A percentile compares a stretch with the other conserved stretches of the same genome.
Conservation (phyloP, 2,113 vertebrate species). For the Columbina picui region DNA sequence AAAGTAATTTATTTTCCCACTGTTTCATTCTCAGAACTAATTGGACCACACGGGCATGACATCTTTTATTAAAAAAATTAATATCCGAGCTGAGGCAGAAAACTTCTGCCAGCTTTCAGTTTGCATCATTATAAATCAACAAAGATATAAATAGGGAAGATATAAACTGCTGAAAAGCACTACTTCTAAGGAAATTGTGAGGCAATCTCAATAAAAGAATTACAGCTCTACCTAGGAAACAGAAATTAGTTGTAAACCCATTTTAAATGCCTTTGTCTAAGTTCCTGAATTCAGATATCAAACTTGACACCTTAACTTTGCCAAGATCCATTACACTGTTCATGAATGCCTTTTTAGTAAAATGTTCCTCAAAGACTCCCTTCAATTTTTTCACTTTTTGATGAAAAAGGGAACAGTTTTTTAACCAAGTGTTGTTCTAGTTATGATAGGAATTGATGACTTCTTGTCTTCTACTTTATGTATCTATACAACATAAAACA, state of each 20-base stretch:
- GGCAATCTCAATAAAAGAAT: neutral
- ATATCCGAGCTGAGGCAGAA: neutral
- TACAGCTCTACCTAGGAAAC: neutral
- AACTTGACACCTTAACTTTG: neutral
- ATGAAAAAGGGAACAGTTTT: neutral
- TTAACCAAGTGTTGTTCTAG: neutral
- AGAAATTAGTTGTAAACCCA: neutral
- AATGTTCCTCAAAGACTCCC: neutral
- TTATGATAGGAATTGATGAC: neutral
- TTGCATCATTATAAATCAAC: neutral
- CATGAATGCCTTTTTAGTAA: neutral
- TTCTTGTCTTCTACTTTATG: neutral
- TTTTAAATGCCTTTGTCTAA: neutral
- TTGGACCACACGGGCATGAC: neutral
- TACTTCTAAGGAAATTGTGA: neutral
- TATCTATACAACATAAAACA: neutral
- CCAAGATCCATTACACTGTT: neutral
- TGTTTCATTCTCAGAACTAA: neutral
- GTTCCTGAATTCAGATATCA: neutral
- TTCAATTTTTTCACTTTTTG: neutral
- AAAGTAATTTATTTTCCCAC: neutral
- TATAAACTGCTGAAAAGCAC: neutral
- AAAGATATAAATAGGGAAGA: neutral
- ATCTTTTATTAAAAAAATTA: neutral
- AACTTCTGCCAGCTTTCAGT: neutral